Evolutionary conservation across 2,888 invertebrate species (phyloP).

Genomic region (Drosophila koepferae): DNA sequence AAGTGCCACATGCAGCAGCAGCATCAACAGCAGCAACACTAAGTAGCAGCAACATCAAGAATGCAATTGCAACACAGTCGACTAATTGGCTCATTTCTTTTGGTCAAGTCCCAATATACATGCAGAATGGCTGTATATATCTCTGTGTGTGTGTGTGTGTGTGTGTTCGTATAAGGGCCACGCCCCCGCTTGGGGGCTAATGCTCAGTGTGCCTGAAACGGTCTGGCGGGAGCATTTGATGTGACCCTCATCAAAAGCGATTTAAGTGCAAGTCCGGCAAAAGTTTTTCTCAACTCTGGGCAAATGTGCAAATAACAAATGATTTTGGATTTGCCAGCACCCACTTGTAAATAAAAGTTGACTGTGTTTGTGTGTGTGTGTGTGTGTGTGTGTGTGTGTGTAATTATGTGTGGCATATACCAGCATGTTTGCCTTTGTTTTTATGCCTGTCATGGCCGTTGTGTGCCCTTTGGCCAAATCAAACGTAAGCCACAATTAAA

Average conservation of each 20-base stretch:
- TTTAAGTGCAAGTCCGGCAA: conserved; percentile 62
- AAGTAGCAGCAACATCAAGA: conserved; percentile 24
- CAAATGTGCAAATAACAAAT: conserved; percentile 78
- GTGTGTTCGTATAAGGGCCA: not conserved
- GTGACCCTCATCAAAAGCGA: conserved; percentile 76
- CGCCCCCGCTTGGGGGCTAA: conserved; percentile 1
- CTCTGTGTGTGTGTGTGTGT: not conserved
- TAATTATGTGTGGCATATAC: conserved; percentile 59
- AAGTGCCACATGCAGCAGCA: conserved; percentile 44
- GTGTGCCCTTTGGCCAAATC: conserved; percentile 74
- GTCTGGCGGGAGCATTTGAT: conserved; percentile 63
- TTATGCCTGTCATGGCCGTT: conserved; percentile 75
- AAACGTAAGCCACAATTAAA: conserved; percentile 79
- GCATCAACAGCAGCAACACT: conserved; percentile 23
- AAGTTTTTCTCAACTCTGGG: conserved; percentile 61
- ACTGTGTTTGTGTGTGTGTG: conserved; percentile 9
- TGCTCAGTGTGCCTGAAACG: conserved; percentile 35
- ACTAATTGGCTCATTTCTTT: conserved; percentile 62
- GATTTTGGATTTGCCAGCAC: conserved; percentile 74
- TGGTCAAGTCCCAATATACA: conserved; percentile 13
- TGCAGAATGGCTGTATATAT: not conserved
- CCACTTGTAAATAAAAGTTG: conserved; percentile 75
- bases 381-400: conserved; percentile 29
- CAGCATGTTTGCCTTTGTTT: conserved; percentile 75
- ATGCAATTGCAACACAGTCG: conserved; percentile 39